These are phyloP conservation scores for Heterodera schachtii DNA, from an alignment of 1,140 invertebrate species.

Conservation along the genomic window DNA sequence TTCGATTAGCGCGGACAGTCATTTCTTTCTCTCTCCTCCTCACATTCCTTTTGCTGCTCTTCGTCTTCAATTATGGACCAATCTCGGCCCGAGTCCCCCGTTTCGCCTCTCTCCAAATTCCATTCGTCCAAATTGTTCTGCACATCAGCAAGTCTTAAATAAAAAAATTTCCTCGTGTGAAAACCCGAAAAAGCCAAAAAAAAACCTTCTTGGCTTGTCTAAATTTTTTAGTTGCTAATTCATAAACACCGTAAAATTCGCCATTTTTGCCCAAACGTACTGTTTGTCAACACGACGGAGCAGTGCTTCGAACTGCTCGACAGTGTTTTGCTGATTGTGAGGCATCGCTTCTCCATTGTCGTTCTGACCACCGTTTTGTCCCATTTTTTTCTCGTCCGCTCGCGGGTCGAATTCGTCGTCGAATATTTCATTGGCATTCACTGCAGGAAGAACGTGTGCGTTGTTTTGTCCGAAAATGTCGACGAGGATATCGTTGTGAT, in stretches of 20 bases:
- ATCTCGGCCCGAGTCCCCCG: conserved; percentile 39
- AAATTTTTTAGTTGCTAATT: too few relatives aligned
- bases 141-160: conserved; percentile 45
- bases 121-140: conserved; percentile 34
- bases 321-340: conserved; percentile 6
- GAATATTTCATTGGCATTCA: conserved; percentile 51
- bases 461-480: conserved; percentile 14
- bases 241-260: not conserved
- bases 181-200: not conserved
- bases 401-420: conserved; percentile 61
- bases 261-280: conserved; percentile 7
- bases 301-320: conserved; percentile 46
- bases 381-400: conserved; percentile 41
- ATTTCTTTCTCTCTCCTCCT: not conserved
- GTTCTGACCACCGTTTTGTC: not conserved
- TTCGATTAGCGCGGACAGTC: not conserved
- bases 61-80: conserved; percentile 16
- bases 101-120: conserved; percentile 42
- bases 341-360: not conserved
- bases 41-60: conserved; percentile 2
- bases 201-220: too few relatives aligned
- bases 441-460: not conserved
- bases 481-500: not conserved
- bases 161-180: not conserved
- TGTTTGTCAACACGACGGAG: conserved; percentile 37